Percentiles rank a stretch among this genome's conserved stretches.
These are phyloP conservation scores for Gephyroberyx darwinii DNA, from an alignment of 2,797 vertebrate genomes.

Conservation along the genomic window DNA sequence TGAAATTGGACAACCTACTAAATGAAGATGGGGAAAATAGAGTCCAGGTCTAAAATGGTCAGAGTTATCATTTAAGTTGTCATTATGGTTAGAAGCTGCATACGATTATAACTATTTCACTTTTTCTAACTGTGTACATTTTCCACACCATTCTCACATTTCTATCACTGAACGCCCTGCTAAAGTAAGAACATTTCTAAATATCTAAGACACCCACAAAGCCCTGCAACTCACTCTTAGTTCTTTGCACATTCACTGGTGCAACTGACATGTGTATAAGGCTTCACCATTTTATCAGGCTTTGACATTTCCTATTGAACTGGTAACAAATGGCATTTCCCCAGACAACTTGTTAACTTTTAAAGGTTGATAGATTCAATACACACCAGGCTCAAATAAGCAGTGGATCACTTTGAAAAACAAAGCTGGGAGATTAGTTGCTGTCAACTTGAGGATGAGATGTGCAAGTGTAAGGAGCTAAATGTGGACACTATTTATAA, in stretches of 20 bases:
- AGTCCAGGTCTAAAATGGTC: no score
- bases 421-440: constrained; percentile 82
- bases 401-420: constrained; percentile 80
- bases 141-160: background rate
- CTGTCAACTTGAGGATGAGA: constrained; percentile 80
- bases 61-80: no score
- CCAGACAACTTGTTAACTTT: constrained; percentile 91
- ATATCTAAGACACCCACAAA: constrained; percentile 54
- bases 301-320: constrained; percentile 88
- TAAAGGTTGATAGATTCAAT: constrained; percentile 87
- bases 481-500: constrained; percentile 70
- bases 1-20: no score
- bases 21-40: no score
- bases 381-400: constrained; percentile 76
- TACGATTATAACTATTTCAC: background rate
- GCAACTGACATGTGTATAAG: constrained; percentile 74
- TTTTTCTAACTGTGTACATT: constrained; percentile 18
- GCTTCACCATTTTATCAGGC: constrained; percentile 78
- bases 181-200: constrained; percentile 43
- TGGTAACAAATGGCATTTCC: constrained; percentile 88
- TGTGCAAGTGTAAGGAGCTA: constrained; percentile 68
- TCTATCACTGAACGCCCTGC: constrained; percentile 30
- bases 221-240: constrained; percentile 47
- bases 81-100: no score
- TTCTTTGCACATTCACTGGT: constrained; percentile 60